phyloP scores from a whole-genome alignment of 1,140 invertebrate species.

The Bombus breviceps region DNA sequence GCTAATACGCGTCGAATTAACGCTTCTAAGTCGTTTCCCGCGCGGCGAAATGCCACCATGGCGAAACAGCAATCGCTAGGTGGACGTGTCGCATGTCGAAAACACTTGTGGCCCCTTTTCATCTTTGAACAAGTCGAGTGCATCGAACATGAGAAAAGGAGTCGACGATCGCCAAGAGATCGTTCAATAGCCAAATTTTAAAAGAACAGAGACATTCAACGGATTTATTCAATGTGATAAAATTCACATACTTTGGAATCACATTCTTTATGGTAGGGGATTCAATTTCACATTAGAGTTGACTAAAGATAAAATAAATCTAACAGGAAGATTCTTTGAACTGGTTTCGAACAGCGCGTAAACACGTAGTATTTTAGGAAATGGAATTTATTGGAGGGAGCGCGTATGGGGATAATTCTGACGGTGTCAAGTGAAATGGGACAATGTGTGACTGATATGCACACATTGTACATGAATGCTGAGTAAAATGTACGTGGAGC shows the following conservation, averaged over 20 bases:
- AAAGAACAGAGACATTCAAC: not conserved
- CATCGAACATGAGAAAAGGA: not conserved
- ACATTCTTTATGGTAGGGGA: not conserved
- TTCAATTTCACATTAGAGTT: not conserved
- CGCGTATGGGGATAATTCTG: not conserved
- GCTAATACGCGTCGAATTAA: conserved; percentile 55
- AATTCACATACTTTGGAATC: no score
- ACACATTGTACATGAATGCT: not conserved
- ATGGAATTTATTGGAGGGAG: not conserved
- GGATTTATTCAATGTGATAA: not conserved
- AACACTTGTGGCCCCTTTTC: conserved; percentile 40
- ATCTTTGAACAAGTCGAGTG: conserved; percentile 16
- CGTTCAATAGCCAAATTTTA: not conserved
- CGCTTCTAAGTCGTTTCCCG: conserved; percentile 28
- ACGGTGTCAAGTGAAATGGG: not conserved
- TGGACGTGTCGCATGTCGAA: conserved; percentile 35
- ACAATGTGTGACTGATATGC: not conserved
- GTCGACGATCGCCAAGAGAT: not conserved
- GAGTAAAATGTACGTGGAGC: not conserved
- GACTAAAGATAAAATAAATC: not conserved
- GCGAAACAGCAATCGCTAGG: conserved; percentile 2
- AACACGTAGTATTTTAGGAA: not conserved
- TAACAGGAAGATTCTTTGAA: not conserved
- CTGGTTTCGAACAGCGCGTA: not conserved
- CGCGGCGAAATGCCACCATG: not conserved